A percentile compares a stretch with the other conserved stretches of the same genome.
Evolutionary conservation across 2,888 invertebrate genomes (phyloP).

Genomic region (Eupeodes luniger): DNA sequence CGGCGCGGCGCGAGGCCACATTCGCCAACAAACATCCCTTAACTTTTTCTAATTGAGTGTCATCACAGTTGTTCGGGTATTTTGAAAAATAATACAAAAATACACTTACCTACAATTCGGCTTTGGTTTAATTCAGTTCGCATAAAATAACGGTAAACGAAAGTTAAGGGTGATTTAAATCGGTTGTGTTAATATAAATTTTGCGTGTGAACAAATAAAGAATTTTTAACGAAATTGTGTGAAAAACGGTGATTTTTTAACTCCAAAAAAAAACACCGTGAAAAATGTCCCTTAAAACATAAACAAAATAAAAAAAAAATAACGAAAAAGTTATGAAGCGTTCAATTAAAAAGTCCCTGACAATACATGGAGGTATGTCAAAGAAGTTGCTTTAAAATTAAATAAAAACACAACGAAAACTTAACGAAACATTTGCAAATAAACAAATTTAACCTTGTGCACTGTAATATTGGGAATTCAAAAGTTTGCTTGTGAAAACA

Average conservation of each 20-base stretch:
- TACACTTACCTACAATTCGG: conserved; percentile 14
- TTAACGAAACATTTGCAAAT: conserved; percentile 3
- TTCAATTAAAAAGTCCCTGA: conserved; percentile 66
- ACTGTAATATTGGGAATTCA: too few species aligned
- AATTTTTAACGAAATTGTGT: not conserved
- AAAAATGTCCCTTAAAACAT: conserved; percentile 28
- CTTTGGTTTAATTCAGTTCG: conserved; percentile 28
- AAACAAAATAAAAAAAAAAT: not conserved
- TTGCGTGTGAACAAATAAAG: not conserved
- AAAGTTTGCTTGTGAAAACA: not conserved
- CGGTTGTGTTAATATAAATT: not conserved
- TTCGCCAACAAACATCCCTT: conserved; percentile 53
- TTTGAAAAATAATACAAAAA: conserved; percentile 15
- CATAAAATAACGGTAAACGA: not conserved
- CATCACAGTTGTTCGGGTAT: conserved; percentile 28
- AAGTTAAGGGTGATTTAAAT: conserved; percentile 43
- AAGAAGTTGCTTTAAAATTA: not conserved
- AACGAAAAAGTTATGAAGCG: conserved; percentile 59
- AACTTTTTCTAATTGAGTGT: conserved; percentile 44
- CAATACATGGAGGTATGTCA: conserved; percentile 67
- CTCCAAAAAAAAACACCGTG: not conserved
- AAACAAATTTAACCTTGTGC: too few species aligned
- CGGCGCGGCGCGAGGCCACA: conserved; percentile 7
- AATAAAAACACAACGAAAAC: not conserved
- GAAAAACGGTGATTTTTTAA: not conserved